Percentiles rank a stretch among this genome's conserved stretches.
Conservation (phyloP, 2,797 vertebrate species). For the Pelochelys cantorii region DNA sequence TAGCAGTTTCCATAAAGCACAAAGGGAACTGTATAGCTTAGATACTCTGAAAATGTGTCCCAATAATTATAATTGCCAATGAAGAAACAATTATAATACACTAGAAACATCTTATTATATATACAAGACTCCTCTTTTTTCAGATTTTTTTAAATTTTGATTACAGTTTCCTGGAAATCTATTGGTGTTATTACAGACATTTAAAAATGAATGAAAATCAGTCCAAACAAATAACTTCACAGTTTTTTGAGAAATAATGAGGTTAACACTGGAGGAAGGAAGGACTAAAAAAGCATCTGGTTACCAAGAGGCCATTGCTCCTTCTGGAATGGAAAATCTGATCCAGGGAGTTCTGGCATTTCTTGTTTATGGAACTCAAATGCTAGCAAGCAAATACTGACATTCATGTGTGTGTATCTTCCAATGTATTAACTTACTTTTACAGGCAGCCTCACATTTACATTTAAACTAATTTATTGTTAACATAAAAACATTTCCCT, state of each 20-base stretch:
- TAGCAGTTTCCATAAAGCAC: fast-evolving
- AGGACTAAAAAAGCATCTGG: background rate
- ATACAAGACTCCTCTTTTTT: background rate
- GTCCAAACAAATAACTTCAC: background rate
- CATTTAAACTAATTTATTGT: background rate
- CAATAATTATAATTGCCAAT: conserved; percentile 64
- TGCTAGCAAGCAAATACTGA: too few species aligned
- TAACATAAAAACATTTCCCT: too few species aligned
- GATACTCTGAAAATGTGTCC: conserved; percentile 3
- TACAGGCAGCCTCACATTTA: too few species aligned
- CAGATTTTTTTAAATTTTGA: background rate
- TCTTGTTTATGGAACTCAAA: background rate
- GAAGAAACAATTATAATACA: conserved; percentile 46
- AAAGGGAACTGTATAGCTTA: background rate
- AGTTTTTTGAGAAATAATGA: background rate
- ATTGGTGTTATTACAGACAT: background rate
- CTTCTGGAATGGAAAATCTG: background rate
- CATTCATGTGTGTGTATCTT: too few species aligned
- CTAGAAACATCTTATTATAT: conserved; percentile 43
- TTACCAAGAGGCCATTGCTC: background rate
- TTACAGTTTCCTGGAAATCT: background rate
- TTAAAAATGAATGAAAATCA: background rate
- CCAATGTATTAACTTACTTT: too few species aligned
- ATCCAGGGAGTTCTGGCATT: background rate
- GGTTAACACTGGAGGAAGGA: too few species aligned